These are phyloP conservation scores for Philypnodon macrostomus DNA, from an alignment of 2,797 vertebrate genomes.

Conservation along the genomic window DNA sequence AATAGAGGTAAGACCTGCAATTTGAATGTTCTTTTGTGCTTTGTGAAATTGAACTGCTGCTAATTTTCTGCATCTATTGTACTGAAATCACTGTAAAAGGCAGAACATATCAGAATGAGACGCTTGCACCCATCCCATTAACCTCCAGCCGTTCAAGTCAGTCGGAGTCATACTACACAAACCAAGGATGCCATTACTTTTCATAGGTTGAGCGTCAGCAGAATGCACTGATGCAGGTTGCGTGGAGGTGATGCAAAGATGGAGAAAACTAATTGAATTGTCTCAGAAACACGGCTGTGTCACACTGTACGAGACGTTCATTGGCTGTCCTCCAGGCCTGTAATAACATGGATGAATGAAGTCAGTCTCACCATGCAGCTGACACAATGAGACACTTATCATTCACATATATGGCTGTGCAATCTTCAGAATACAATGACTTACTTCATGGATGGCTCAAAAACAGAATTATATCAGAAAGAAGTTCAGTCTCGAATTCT, in stretches of 20 bases:
- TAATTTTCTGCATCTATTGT: conserved; percentile 26
- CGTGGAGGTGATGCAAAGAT: conserved; percentile 53
- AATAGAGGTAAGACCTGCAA: conserved; percentile 21
- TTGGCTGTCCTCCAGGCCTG: conserved; percentile 62
- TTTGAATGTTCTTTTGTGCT: conserved; percentile 42
- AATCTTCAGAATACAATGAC: conserved; percentile 6
- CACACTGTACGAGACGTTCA: conserved; percentile 45
- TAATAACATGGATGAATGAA: conserved; percentile 69
- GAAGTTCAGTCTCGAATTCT: not conserved
- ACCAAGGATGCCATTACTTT: conserved; percentile 56
- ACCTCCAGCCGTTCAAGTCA: conserved; percentile 39
- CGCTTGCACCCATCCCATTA: conserved; percentile 32
- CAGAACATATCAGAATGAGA: conserved; percentile 17
- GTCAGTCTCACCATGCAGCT: conserved; percentile 51
- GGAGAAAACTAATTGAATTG: conserved; percentile 74
- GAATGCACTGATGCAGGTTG: conserved; percentile 59
- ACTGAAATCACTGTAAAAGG: conserved; percentile 26
- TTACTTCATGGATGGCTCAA: not conserved
- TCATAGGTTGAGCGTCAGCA: conserved; percentile 53
- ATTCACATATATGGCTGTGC: conserved; percentile 28
- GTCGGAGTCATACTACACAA: conserved; percentile 37
- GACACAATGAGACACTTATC: conserved; percentile 47
- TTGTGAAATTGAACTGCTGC: conserved; percentile 31
- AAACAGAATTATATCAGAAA: too few species aligned
- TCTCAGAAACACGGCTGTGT: conserved; percentile 47